Percentiles rank a stretch among this genome's conserved stretches.
Evolutionary conservation across 2,888 invertebrate genomes (phyloP).

Genomic region (Lamproptera curius): DNA sequence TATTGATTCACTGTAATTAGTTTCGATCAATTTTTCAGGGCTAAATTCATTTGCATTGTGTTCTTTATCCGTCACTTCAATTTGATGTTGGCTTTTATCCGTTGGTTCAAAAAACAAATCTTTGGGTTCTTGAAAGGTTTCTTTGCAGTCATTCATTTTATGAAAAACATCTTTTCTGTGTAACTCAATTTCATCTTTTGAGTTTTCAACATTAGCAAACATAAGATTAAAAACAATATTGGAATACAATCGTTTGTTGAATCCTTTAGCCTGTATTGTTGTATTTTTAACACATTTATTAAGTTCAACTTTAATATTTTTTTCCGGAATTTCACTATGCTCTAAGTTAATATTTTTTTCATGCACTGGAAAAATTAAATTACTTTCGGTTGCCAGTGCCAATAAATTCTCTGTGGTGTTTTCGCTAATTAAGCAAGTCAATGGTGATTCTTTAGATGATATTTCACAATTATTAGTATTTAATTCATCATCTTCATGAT

Average conservation of each 20-base stretch:
- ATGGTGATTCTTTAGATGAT: background rate
- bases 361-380: background rate
- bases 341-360: background rate
- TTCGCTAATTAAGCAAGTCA: background rate
- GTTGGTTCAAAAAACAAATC: too few species aligned
- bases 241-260: conserved; percentile 52
- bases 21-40: too few species aligned
- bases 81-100: too few species aligned
- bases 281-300: background rate
- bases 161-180: conserved; percentile 5
- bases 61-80: too few species aligned
- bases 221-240: conserved; percentile 58
- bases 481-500: too few species aligned
- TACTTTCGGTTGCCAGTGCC: background rate
- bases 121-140: too few species aligned
- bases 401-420: background rate
- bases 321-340: background rate
- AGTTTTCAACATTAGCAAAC: conserved; percentile 30
- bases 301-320: background rate
- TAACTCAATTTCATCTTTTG: conserved; percentile 7
- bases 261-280: conserved; percentile 4
- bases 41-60: too few species aligned
- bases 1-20: too few species aligned
- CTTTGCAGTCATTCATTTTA: too few species aligned
- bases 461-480: too few species aligned